Evolutionary conservation across 92 coral and sea anemone species (phyloP), one percentile per base, ranked within the genome.

Genomic region (Virgularia gustaviana): DNA sequence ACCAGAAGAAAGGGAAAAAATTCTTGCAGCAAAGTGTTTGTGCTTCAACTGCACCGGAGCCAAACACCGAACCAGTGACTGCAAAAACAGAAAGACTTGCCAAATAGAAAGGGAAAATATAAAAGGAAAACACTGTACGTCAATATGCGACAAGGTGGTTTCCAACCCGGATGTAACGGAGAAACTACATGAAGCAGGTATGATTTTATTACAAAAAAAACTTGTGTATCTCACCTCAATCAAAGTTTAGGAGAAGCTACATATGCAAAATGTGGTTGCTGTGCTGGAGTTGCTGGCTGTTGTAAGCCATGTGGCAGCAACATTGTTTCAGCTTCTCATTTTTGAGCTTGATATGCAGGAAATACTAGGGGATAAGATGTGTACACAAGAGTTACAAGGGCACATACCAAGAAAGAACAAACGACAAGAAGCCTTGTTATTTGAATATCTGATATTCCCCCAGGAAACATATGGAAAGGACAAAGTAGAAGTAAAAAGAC

Each of bases 131-230:
- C 37, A 31, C 34, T 41, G 22, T 15, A 5, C 55, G 15, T 19
- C 70, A 34, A 63, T 36, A 63, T 29, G 6, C 20, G 18, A 47
- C 6, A 5, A 4, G 7, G 55, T 15, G 55, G 22, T 5, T 15
- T 47, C 45, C n/a, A n/a, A n/a, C n/a, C n/a, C n/a, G n/a, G n/a
- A n/a, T n/a, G n/a, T n/a, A n/a, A n/a, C n/a, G n/a, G n/a, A n/a
- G 33, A 65, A 63, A 57, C 15, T 65, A 30, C 65, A 78, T 20
- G 71, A 79, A 41, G 81, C 81, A 22, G 83, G 80, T 20, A 63
- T 72, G 77, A 83, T 76, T 23, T 63, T 73, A 15, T 64, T n/a
- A n/a, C n/a, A n/a, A n/a, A n/a, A n/a, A n/a, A n/a, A n/a, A n/a
- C n/a, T n/a, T n/a, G n/a, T n/a, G n/a, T n/a, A n/a, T n/a, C n/a